phyloP scores from a whole-genome alignment of 2,113 vertebrate species.

The Dolichallabes microphthalmus region DNA sequence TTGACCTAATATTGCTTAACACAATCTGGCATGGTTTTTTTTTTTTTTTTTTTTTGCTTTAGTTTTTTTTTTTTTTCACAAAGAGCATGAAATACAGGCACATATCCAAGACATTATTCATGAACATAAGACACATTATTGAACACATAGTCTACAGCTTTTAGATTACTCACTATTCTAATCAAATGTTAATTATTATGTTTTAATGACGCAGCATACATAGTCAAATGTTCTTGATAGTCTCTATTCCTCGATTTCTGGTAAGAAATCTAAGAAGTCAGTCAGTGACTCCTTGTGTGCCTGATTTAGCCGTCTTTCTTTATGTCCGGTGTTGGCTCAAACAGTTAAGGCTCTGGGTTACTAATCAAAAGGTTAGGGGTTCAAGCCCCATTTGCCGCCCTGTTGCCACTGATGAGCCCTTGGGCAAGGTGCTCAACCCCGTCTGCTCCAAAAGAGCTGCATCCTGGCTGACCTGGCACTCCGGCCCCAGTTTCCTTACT shows the following conservation, averaged over 20 bases:
- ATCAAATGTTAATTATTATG: constrained; percentile 22
- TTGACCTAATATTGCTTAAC: constrained; percentile 59
- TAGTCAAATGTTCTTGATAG: constrained; percentile 8
- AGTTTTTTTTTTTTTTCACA: constrained; percentile 58
- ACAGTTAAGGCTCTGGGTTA: too few relatives aligned
- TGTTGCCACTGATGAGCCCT: too few relatives aligned
- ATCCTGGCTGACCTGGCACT: too few relatives aligned
- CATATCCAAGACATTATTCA: constrained; percentile 30
- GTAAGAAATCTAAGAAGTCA: background rate
- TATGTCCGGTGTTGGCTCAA: too few relatives aligned
- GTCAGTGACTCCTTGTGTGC: background rate
- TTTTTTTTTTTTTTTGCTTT: too few relatives aligned
- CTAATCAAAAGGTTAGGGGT: too few relatives aligned
- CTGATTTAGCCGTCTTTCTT: constrained; percentile 5
- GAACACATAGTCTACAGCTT: constrained; percentile 13
- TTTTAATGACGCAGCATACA: constrained; percentile 23
- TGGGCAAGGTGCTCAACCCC: too few relatives aligned
- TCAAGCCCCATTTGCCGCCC: too few relatives aligned
- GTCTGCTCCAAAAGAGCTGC: too few relatives aligned
- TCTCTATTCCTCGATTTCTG: constrained; percentile 1
- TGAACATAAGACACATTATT: constrained; percentile 22
- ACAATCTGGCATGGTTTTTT: constrained; percentile 81
- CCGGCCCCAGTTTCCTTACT: too few relatives aligned
- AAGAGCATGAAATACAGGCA: constrained; percentile 78
- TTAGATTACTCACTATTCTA: constrained; percentile 20